Base-by-base conservation (phyloP, 2,113 vertebrate genomes). In the Alces alces region DNA sequence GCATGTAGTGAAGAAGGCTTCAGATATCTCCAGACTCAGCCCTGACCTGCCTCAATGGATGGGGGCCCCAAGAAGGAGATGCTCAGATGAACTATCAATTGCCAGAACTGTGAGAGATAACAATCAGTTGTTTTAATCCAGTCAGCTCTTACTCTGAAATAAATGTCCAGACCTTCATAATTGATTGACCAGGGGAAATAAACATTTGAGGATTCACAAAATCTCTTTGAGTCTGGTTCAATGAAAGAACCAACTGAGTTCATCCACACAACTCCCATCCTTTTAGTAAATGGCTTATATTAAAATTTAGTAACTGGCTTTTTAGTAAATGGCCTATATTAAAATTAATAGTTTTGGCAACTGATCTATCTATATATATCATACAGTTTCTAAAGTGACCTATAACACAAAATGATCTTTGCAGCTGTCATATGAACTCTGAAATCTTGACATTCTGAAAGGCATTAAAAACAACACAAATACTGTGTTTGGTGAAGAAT, bases 101-200 rank as follows among this genome's bases (percentile, higher is more conserved):
- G 14, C 6, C 19, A 54, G 19, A 39, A n/a, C 7, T 33, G 0
- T 12, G 2, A 93, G 76, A 52, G 5, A 47, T 6, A 43, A 36
- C 2, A 14, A 28, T 6, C 4, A 13, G 15, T 47, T n/a, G 23
- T 52, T 82, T 43, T 17, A 28, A 43, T 47, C 2, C 43, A 33
- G 9, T 43, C n/a, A 54, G 7, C 15, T 73, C n/a, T 57, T 39
- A 33, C 17, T 12, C 3, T 45, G 39, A 17, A 45, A 14, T 58
- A 33, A 39, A 39, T 27, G 47, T 27, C 30, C 14, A 84, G n/a
- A 66, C 21, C 16, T 28, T 54, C 7, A 39, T 28, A 55, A n/a
- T 0, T 36, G 19, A n/a, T 15, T 7, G 28, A 36, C 3, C 23
- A 21, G 21, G 16, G 5, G 8, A 78, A 47, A n/a, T 2, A 2